Evolutionary conservation across 2,113 vertebrate genomes (phyloP), one percentile per base, ranked within the genome.

Genomic region (Esox niger): DNA sequence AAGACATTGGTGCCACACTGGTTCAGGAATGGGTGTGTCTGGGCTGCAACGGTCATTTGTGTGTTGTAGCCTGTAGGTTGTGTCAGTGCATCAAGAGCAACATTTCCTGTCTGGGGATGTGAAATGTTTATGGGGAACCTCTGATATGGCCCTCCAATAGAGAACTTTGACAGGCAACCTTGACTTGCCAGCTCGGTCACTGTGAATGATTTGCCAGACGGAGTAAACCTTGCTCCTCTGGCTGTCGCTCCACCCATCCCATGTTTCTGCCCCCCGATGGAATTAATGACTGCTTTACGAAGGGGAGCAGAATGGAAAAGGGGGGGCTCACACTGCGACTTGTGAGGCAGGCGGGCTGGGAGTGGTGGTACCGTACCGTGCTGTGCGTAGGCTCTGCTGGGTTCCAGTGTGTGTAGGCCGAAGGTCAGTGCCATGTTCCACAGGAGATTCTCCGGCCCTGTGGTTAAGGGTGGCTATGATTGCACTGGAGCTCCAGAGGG

Each of bases 91-190:
- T 38, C 35, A 38, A 5, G 5, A 38, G 9, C 20, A 31, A 31
- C 2, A 2, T 26, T 30, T 27, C 29, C 6, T 26, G 56, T 29
- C 56, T 15, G 56, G 2, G 5, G 7, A 58, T 20, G 31, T 58
- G 4, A 31, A 27, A 58, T 58, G 56, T 58, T 58, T 30, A 58
- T 58, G 56, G 27, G 21, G 26, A 29, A 58, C 56, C 56, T 58
- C 56, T 7, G 30, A 58, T 26, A 27, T 58, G 2, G 23, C 27
- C 56, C 56, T 58, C 26, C 56, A 30, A 30, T n/a, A 30, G 56
- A 20, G 26, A 58, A 58, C 55, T 58, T 58, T 58, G 55, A 29
- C 27, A n/a, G 56, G 56, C 56, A 9, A 30, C 56, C 56, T 30
- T 58, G 56, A 58, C 27, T 27, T 10, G 56, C 26, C 17, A 3